These are phyloP conservation scores for Oryzias javanicus DNA, from an alignment of 2,113 vertebrate genomes.

Conservation along the genomic window DNA sequence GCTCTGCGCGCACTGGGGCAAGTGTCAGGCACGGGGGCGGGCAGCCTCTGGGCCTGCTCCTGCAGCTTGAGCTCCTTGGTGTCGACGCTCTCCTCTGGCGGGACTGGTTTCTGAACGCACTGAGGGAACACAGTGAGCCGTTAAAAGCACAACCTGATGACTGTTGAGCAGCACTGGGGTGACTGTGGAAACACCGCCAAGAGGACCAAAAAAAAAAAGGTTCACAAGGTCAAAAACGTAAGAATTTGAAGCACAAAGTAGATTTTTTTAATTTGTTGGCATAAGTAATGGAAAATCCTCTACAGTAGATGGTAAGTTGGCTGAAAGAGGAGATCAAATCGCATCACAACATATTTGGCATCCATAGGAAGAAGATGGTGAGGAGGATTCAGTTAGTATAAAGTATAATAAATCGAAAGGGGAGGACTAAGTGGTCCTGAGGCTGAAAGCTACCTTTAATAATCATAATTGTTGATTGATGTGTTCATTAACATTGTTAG, in stretches of 20 bases:
- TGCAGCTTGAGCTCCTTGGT: constrained; percentile 85
- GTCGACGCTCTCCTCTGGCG: constrained; percentile 77
- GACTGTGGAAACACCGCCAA: constrained; percentile 21
- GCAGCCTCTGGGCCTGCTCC: constrained; percentile 82
- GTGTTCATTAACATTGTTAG: no score
- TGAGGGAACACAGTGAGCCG: constrained; percentile 40
- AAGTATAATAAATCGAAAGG: constrained; percentile 1
- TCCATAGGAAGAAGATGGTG: constrained; percentile 2
- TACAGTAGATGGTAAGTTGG: neutral
- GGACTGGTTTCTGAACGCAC: constrained; percentile 85
- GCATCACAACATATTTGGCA: neutral
- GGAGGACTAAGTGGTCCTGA: neutral
- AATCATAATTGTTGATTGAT: no score
- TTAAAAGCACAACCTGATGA: neutral
- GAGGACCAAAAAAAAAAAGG: neutral
- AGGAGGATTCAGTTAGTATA: constrained; percentile 32
- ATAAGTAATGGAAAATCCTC: neutral
- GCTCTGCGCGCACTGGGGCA: constrained; percentile 83
- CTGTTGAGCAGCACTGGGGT: neutral
- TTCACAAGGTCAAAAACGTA: neutral
- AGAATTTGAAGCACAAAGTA: neutral
- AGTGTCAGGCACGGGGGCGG: constrained; percentile 68
- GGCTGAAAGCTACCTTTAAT: neutral
- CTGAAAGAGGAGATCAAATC: neutral
- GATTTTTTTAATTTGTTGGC: neutral